A percentile compares a stretch with the other conserved stretches of the same genome.
phyloP scores from a whole-genome alignment of 1,140 invertebrate genomes.

The Cydia splendana region DNA sequence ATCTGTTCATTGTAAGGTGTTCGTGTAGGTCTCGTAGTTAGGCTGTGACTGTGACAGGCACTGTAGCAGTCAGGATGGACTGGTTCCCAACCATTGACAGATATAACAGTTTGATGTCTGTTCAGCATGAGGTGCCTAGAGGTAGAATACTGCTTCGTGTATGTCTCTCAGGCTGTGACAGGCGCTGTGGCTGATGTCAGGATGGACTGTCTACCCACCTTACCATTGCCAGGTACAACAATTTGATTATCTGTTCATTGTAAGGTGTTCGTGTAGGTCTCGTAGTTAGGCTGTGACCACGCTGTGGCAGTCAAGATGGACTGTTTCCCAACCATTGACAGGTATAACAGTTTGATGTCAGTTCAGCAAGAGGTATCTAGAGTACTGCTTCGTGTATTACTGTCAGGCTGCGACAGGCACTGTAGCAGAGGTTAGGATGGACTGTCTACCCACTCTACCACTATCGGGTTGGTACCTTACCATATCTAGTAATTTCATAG shows the following conservation, averaged over 20 bases:
- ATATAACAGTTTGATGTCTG: slow-evolving; percentile 67
- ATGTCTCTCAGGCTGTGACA: slow-evolving; percentile 89
- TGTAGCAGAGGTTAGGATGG: slow-evolving; percentile 88
- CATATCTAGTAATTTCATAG: no score
- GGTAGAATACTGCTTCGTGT: slow-evolving; percentile 91
- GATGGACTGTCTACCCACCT: slow-evolving; percentile 89
- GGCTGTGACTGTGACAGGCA: no score
- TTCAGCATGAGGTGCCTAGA: slow-evolving; percentile 90
- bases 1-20: neutral
- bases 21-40: neutral
- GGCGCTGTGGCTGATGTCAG: slow-evolving; percentile 90
- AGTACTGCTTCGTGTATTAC: slow-evolving; percentile 93
- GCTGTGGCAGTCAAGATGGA: no score
- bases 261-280: neutral
- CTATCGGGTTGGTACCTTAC: slow-evolving; percentile 81
- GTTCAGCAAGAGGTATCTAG: slow-evolving; percentile 89
- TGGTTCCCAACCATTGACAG: no score
- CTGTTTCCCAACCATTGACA: no score
- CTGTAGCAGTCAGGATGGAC: no score
- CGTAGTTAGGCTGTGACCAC: no score
- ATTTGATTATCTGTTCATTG: neutral
- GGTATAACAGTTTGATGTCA: slow-evolving; percentile 52
- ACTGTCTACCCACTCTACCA: slow-evolving; percentile 90
- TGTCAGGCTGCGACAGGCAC: slow-evolving; percentile 90
- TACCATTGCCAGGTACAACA: slow-evolving; percentile 86